Percentiles rank a stretch among this genome's conserved stretches.
Conservation (phyloP, 2,113 vertebrate species). For the Caracal caracal region DNA sequence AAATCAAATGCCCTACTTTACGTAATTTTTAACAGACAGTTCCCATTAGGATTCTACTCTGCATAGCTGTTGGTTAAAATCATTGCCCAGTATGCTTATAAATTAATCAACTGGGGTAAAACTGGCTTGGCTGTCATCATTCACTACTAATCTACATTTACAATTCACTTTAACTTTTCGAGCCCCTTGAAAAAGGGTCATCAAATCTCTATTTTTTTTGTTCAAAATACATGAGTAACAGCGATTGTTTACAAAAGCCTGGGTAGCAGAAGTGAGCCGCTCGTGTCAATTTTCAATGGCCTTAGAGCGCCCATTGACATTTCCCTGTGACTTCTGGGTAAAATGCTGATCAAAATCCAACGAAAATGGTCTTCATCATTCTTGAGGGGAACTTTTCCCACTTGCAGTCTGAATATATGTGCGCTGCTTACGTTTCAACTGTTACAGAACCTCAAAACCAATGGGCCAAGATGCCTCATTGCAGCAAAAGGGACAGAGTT, state of each 20-base stretch:
- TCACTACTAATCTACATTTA: conserved; percentile 85
- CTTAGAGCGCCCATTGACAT: conserved; percentile 65
- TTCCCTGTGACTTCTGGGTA: conserved; percentile 67
- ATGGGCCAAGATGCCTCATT: conserved; percentile 32
- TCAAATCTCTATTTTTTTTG: conserved; percentile 76
- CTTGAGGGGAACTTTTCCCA: conserved; percentile 71
- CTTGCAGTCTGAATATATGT: conserved; percentile 58
- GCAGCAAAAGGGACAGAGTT: conserved; percentile 54
- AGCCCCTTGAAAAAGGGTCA: conserved; percentile 81
- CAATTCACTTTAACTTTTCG: conserved; percentile 85
- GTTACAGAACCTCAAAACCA: conserved; percentile 50
- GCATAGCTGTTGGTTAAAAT: conserved; percentile 88
- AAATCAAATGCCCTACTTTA: conserved; percentile 87
- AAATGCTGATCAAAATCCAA: conserved; percentile 77
- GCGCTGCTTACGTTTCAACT: conserved; percentile 66
- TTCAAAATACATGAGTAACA: conserved; percentile 63
- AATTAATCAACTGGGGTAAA: conserved; percentile 88
- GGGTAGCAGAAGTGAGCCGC: conserved; percentile 41
- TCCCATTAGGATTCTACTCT: conserved; percentile 86
- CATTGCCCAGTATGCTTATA: conserved; percentile 88
- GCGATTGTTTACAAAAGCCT: conserved; percentile 69
- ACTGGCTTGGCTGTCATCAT: conserved; percentile 83
- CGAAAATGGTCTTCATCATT: conserved; percentile 59
- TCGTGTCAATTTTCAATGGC: conserved; percentile 65
- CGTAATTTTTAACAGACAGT: conserved; percentile 88